A percentile compares a stretch with the other conserved stretches of the same genome.
These are phyloP conservation scores for Catostomus latipinnis DNA, from an alignment of 2,797 vertebrate species.

Conservation along the genomic window DNA sequence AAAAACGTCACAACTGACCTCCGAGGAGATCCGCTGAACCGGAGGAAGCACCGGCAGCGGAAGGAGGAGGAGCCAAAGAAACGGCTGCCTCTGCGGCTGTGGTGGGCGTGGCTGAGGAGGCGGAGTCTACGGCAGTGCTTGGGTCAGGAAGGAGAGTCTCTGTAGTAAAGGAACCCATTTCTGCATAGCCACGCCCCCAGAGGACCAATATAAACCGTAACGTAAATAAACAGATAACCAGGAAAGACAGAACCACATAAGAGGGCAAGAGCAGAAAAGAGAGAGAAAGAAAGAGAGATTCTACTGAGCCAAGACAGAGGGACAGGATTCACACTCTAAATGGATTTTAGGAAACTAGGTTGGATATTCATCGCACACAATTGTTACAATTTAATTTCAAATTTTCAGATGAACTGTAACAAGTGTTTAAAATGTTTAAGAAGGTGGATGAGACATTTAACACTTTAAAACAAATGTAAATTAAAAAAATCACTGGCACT, in stretches of 20 bases:
- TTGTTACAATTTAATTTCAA: neutral
- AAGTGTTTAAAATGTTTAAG: constrained; percentile 48
- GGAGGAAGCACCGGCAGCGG: constrained; percentile 80
- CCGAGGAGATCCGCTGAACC: constrained; percentile 94
- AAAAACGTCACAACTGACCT: constrained; percentile 89
- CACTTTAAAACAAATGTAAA: neutral
- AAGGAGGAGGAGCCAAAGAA: constrained; percentile 82
- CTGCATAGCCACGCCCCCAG: constrained; percentile 64
- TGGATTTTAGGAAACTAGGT: constrained; percentile 7
- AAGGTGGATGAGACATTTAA: constrained; percentile 39
- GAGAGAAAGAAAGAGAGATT: constrained; percentile 58
- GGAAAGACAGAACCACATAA: constrained; percentile 39
- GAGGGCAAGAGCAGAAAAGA: constrained; percentile 56
- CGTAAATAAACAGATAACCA: constrained; percentile 62
- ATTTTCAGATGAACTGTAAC: constrained; percentile 51
- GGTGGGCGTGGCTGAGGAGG: constrained; percentile 81
- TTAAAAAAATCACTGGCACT: constrained; percentile 45
- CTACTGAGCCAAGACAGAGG: constrained; percentile 71
- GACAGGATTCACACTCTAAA: constrained; percentile 51
- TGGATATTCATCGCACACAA: constrained; percentile 1
- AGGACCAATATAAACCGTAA: constrained; percentile 27
- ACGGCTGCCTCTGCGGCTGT: constrained; percentile 78
- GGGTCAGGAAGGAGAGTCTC: constrained; percentile 95
- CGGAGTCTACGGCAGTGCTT: constrained; percentile 84
- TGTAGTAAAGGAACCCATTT: constrained; percentile 83